Evolutionary conservation across 2,113 vertebrate species (phyloP), one percentile per base, ranked within the genome.

Genomic region (Spilogale gracilis): DNA sequence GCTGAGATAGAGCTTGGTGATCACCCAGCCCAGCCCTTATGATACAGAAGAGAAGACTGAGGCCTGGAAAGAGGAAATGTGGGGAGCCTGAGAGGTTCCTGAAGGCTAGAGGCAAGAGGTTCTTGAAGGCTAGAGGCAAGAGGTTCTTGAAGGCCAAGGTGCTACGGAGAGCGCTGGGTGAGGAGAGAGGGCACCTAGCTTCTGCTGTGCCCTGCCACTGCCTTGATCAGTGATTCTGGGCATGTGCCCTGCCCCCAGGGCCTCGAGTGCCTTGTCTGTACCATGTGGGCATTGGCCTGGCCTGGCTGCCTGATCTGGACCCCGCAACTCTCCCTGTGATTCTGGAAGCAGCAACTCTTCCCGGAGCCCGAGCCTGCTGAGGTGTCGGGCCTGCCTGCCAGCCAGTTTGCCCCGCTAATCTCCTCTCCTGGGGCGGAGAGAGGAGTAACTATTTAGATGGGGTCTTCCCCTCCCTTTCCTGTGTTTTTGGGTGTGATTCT

Each of bases 401-500:
- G 63, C 60, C 58, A 25, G 50, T 17, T 7, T 18, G 32, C 52
- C 85, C n/a, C 10, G 52, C 52, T n/a, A 21, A 2, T 61, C 82
- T 91, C 54, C 60, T 81, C 18, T 89, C 17, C 38, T 32, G 20
- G 60, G 38, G 12, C 17, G 0, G 25, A 82, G 74, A 69, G 80
- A 76, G 80, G 67, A 25, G 79, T 58, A 5, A 13, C 1, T 76
- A 58, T 65, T 74, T 81, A 65, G 58, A 21, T 73, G 82, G 76
- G 90, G 60, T 78, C 76, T 60, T 94, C 60, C 82, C 6, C 27
- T 90, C 27, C 80, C 30, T 84, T 92, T 94, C 76, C 73, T 81
- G 90, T 92, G 96, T 86, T 60, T 71, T 83, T 91, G 74, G 82
- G 82, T 69, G 30, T 67, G 85, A 82, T 67, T 91, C 92, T 96